These are phyloP conservation scores for Apodemus speciosus DNA, from an alignment of 2,113 vertebrate genomes.

Conservation along the genomic window DNA sequence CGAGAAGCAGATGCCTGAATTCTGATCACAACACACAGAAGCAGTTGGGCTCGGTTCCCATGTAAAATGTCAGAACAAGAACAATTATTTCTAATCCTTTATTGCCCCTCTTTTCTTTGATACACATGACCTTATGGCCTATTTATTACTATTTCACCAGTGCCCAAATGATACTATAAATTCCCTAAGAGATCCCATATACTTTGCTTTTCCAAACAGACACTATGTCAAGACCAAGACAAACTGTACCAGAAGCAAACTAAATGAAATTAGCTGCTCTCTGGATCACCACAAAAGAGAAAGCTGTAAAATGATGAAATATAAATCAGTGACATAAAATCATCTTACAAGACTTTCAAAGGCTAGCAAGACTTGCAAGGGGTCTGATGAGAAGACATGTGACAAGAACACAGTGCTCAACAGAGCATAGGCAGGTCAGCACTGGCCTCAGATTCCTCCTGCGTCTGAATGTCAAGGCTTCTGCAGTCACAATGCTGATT, in stretches of 20 bases:
- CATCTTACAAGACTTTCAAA: background rate
- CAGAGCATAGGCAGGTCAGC: background rate
- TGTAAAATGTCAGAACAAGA: conserved; percentile 29
- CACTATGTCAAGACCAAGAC: background rate
- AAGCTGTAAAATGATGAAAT: background rate
- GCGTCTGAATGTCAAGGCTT: background rate
- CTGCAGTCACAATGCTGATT: background rate
- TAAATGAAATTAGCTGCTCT: background rate
- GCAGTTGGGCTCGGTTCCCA: background rate
- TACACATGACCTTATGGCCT: background rate
- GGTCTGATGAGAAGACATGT: conserved; percentile 23
- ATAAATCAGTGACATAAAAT: conserved; percentile 11
- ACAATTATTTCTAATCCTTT: conserved; percentile 7
- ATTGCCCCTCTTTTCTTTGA: background rate
- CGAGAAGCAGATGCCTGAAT: background rate
- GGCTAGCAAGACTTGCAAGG: background rate
- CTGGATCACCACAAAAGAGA: conserved; percentile 26
- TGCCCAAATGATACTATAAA: background rate
- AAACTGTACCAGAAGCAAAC: background rate
- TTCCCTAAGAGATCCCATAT: background rate
- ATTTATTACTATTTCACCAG: background rate
- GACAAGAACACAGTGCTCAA: background rate
- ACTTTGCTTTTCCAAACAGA: background rate
- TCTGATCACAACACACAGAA: background rate
- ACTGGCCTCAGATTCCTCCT: background rate